Base-by-base conservation (phyloP, 1,140 invertebrate genomes). In the Caenorhabditis brenneri region DNA sequence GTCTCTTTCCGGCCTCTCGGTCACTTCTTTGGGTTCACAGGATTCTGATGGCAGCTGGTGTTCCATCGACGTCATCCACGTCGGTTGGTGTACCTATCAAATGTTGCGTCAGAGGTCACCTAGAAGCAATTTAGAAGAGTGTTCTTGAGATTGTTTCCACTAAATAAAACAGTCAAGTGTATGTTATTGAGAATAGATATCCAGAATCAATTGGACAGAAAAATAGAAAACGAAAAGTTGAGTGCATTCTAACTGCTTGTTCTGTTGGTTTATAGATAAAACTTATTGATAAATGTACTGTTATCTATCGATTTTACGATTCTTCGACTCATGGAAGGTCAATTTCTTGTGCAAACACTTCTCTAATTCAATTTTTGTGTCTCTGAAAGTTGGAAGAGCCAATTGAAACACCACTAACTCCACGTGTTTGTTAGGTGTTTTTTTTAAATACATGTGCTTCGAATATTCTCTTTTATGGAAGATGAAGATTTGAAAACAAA, bases 41-140 rank as follows among this genome's bases (percentile, higher is more conserved):
- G 42, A 74, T 74, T 74, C 65, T 39, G 36, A 74, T 74, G 36
- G 36, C 65, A 74, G 65, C 36, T 74, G 58, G 65, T 31, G 36
- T 46, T 12, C 65, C 3, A 4, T 19, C 58, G 58, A 19, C 65
- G 16, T 74, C 65, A 36, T 31, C 36, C 36, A 74, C 60, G 31
- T 58, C 24, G 16, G 10, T 24, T 46, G 65, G 65, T 42, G 65
- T 42, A 74, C 65, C 65, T 74, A 42, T 74, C 65, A 74, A 42
- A 27, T 74, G 33, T 74, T 74, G 65, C 65, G 65, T 74, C 33
- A 74, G 36, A n/a, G 22, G 48, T 51, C 48, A 27, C 7, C 39
- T 27, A 6, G 12, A 22, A 74, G 65, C 65, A 42, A 74, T 74
- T 42, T 31, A 36, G 29, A 29, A 29, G 27, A 9, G 24, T 3